Conservation (phyloP, 1,140 invertebrate species). For the Triops longicaudatus region DNA sequence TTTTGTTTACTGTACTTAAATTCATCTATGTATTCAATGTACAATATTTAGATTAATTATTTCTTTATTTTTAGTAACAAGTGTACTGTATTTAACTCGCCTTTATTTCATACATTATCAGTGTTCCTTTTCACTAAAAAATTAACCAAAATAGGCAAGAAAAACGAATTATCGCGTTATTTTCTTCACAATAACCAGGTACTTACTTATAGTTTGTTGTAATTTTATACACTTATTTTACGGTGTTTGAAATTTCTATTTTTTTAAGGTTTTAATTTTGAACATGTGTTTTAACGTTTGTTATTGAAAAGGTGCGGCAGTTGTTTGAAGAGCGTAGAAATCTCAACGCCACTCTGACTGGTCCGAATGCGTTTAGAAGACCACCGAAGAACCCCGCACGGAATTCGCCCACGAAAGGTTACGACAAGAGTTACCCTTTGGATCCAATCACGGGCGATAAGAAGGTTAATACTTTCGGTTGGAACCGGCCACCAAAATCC, state of each 20-base stretch:
- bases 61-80: too few species aligned
- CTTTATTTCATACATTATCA: too few species aligned
- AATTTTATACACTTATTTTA: too few species aligned
- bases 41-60: too few species aligned
- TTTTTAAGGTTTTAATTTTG: background rate
- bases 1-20: background rate
- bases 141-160: too few species aligned
- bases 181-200: too few species aligned
- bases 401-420: constrained; percentile 38
- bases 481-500: constrained; percentile 18
- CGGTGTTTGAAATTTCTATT: too few species aligned
- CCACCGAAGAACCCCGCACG: constrained; percentile 25
- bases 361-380: constrained; percentile 18
- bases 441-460: constrained; percentile 47
- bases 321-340: constrained; percentile 66
- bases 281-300: background rate
- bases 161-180: too few species aligned
- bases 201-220: too few species aligned
- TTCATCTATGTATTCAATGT: too few species aligned
- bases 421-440: constrained; percentile 69
- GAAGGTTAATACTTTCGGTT: background rate
- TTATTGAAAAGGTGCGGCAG: constrained; percentile 51
- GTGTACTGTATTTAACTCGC: too few species aligned
- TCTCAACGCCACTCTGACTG: constrained; percentile 20
- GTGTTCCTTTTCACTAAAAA: too few species aligned